Conservation (phyloP, 2,888 invertebrate species). For the Drosophila anceps region DNA sequence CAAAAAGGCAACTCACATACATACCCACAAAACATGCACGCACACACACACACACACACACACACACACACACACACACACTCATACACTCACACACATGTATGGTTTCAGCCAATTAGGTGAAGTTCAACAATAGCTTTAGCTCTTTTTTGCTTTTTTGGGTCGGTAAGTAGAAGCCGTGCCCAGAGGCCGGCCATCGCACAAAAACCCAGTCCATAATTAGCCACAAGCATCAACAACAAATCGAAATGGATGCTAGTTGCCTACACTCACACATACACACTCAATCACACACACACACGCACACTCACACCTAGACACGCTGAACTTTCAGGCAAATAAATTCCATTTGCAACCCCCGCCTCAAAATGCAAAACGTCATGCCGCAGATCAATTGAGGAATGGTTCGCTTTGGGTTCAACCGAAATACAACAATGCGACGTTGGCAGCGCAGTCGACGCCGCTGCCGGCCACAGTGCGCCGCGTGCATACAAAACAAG, state of each 20-base stretch:
- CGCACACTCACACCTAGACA: slow-evolving; percentile 44
- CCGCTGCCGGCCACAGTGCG: slow-evolving; percentile 40
- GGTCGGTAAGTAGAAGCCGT: slow-evolving; percentile 54
- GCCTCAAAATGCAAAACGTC: slow-evolving; percentile 73
- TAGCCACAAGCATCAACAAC: slow-evolving; percentile 56
- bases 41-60: slow-evolving; percentile 11
- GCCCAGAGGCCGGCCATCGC: slow-evolving; percentile 54
- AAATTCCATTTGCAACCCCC: slow-evolving; percentile 76
- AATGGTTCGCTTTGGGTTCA: slow-evolving; percentile 38
- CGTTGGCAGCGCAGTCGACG: slow-evolving; percentile 43
- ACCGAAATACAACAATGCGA: slow-evolving; percentile 26
- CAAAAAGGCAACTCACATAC: slow-evolving; percentile 18
- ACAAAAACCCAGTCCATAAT: slow-evolving; percentile 48
- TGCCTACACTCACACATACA: slow-evolving; percentile 33
- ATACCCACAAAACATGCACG: slow-evolving; percentile 7
- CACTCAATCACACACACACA: not conserved
- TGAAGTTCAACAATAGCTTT: slow-evolving; percentile 72
- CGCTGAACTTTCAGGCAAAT: slow-evolving; percentile 63
- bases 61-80: too few species aligned
- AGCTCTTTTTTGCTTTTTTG: slow-evolving; percentile 18
- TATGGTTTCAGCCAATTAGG: slow-evolving; percentile 51
- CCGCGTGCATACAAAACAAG: slow-evolving; percentile 70
- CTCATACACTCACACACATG: too few species aligned
- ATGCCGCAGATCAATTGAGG: slow-evolving; percentile 70
- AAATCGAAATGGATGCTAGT: slow-evolving; percentile 54